Evolutionary conservation across 2,888 invertebrate genomes (phyloP), one percentile per base, ranked within the genome.

Genomic region (Panzeria rudis): DNA sequence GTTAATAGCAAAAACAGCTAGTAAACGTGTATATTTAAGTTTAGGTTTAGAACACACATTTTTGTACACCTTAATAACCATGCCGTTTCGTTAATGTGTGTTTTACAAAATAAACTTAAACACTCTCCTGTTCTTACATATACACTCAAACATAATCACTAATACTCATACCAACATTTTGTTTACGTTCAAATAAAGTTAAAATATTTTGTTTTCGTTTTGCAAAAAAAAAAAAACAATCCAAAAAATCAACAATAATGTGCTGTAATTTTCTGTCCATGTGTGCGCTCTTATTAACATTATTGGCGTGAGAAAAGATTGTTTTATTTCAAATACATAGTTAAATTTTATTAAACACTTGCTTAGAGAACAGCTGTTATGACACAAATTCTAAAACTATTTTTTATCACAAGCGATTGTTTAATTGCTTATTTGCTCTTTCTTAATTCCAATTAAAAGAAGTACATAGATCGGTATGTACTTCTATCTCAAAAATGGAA

Each of bases 1-100:
- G 82, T 79, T 85, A 85, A 85, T 82, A 75, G 78, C 66, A 62
- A 44, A 61, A 59, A 23, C 69, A 71, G 38, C 73, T 72, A 62
- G 29, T 20, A 56, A 56, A 41, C 20, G 38, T 73, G 72, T 76
- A 23, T 71, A 35, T 80, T 38, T 68, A 29, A 44, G 47, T 47
- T 54, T 69, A 32, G 54, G 47, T 47, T 54, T 69, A 32, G 54
- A 38, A 44, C 59, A 47, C 32, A 41, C 54, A 64, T 68, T 68
- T 52, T 3, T 32, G 15, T 61, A 75, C 73, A 61, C 62, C 47
- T 56, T 50, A 17, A 32, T 62, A 72, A 56, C 56, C 64, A 64
- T 71, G 76, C 50, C 64, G 56, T 59, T 77, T 62, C 47, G 62
- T 75, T 35, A 69, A 62, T 76, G 81, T 69, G 41, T 61, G 17